Evolutionary conservation across 53 echinoderm and acorn worm genomes (phyloP).

Genomic region (Crossaster papposus): DNA sequence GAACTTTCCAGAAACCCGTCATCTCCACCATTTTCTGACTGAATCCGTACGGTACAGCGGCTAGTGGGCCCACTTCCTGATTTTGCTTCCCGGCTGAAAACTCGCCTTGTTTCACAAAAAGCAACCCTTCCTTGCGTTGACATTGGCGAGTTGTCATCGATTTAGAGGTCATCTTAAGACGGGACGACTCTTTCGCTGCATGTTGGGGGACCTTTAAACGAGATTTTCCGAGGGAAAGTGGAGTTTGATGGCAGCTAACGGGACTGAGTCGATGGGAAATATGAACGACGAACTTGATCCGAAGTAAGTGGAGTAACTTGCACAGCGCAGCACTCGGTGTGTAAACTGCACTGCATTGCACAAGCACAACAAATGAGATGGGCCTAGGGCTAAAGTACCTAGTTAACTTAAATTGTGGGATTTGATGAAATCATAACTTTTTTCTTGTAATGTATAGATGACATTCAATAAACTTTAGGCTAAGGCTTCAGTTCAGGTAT

Average conservation of each 20-base stretch:
- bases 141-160: neutral
- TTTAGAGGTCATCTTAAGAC: neutral
- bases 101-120: neutral
- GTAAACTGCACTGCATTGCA: too few relatives aligned
- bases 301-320: constrained; percentile 27
- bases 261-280: constrained; percentile 8
- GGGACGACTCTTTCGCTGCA: neutral
- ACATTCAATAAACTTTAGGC: too few relatives aligned
- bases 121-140: neutral
- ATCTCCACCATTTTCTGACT: constrained; percentile 39
- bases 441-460: too few relatives aligned
- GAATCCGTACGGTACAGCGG: neutral
- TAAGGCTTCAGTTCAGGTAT: too few relatives aligned
- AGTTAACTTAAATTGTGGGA: too few relatives aligned
- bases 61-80: constrained; percentile 39
- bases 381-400: too few relatives aligned
- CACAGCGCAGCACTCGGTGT: too few relatives aligned
- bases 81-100: neutral
- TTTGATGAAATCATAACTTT: too few relatives aligned
- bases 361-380: too few relatives aligned
- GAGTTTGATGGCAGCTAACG: constrained; percentile 21
- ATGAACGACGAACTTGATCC: constrained; percentile 45
- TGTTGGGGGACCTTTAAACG: neutral
- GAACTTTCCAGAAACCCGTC: constrained; percentile 54
- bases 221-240: neutral